Evolutionary conservation across 2,113 vertebrate species (phyloP).

Genomic region (Cynocephalus volans): DNA sequence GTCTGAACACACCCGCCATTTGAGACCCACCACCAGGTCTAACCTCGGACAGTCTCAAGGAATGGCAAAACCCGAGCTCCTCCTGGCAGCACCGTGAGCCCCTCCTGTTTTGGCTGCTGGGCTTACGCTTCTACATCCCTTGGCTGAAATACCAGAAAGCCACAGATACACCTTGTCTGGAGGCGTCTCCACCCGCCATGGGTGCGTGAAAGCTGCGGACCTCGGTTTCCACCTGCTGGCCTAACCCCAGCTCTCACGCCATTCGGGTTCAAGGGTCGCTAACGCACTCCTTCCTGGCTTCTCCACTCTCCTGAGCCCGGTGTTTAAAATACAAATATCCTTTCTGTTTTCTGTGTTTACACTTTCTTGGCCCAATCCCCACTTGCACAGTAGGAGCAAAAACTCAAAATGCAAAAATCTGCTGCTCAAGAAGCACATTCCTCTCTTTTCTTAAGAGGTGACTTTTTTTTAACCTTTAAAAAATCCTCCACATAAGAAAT

Average conservation of each 20-base stretch:
- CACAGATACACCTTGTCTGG: background rate
- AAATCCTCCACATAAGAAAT: background rate
- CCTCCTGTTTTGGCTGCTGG: background rate
- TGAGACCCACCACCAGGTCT: background rate
- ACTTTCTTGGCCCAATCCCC: too few species aligned
- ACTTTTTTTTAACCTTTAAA: background rate
- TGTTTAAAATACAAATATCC: background rate
- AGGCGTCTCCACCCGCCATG: background rate
- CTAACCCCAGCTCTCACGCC: background rate
- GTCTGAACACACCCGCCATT: rapidly evolving
- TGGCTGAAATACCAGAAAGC: background rate
- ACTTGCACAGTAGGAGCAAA: background rate
- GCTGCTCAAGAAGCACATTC: background rate
- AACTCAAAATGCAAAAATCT: background rate
- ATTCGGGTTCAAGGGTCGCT: background rate
- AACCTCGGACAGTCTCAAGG: background rate
- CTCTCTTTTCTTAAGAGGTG: background rate
- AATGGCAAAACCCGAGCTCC: too few species aligned
- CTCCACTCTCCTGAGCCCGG: background rate
- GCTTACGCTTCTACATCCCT: background rate
- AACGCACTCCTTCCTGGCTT: background rate
- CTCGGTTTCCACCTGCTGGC: background rate
- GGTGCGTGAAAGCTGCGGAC: background rate
- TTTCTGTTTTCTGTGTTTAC: background rate
- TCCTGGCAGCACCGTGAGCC: background rate